Percentiles rank a stretch among this genome's conserved stretches.
Evolutionary conservation across 2,888 invertebrate genomes (phyloP).

Genomic region (Stenotaenia linearis): DNA sequence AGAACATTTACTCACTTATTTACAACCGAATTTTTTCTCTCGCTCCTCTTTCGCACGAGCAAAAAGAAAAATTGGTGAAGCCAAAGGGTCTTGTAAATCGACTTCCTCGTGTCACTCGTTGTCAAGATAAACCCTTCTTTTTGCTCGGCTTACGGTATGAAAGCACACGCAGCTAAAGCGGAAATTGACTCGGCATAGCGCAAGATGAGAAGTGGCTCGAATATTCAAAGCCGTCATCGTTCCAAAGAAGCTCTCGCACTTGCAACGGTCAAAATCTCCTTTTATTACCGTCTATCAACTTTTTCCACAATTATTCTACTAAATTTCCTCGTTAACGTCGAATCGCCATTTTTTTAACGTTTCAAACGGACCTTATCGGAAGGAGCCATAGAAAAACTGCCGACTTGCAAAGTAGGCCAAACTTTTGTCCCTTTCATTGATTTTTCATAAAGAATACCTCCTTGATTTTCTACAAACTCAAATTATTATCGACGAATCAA

Average conservation of each 20-base stretch:
- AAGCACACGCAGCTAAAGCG: slow-evolving; percentile 7
- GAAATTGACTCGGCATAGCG: slow-evolving; percentile 7
- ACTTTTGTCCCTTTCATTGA: slow-evolving; percentile 11
- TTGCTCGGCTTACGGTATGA: slow-evolving; percentile 5
- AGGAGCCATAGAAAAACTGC: background rate
- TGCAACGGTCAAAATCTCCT: background rate
- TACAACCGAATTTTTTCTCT: background rate
- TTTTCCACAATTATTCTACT: too few relatives aligned
- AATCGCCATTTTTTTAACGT: background rate
- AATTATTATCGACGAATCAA: background rate
- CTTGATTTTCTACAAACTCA: background rate
- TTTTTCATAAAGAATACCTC: background rate
- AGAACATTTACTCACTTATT: slow-evolving; percentile 20
- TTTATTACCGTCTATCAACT: background rate
- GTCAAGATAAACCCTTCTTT: slow-evolving; percentile 22
- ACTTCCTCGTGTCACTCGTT: slow-evolving; percentile 19
- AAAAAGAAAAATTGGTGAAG: slow-evolving; percentile 7
- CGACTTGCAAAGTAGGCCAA: slow-evolving; percentile 7
- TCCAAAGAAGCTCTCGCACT: background rate
- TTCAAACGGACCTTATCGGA: background rate
- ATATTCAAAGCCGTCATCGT: slow-evolving; percentile 8
- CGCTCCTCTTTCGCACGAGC: background rate
- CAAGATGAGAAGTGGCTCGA: slow-evolving; percentile 19
- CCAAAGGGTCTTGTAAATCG: slow-evolving; percentile 23
- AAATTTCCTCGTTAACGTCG: background rate